These are phyloP conservation scores for Batillaria attramentaria DNA, from an alignment of 1,140 invertebrate genomes.

Conservation along the genomic window DNA sequence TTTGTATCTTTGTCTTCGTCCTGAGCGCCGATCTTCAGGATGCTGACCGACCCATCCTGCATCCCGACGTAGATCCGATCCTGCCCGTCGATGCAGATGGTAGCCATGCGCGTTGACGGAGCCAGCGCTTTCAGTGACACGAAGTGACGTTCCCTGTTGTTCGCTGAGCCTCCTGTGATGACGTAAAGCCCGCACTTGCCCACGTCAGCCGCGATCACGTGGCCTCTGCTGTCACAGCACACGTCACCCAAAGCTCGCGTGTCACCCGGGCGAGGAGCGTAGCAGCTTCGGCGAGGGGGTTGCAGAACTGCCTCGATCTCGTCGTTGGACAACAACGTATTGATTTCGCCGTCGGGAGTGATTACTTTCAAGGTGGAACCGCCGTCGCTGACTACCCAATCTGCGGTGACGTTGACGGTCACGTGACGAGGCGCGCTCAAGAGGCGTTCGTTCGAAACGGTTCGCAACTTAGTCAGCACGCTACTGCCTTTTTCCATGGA, in stretches of 20 bases:
- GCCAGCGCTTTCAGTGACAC: conserved; percentile 6
- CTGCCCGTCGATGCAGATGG: conserved; percentile 7
- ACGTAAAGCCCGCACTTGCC: conserved; percentile 24
- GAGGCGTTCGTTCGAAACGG: neutral
- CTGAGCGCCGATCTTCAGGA: neutral
- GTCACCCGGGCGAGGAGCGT: neutral
- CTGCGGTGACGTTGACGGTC: conserved; percentile 15
- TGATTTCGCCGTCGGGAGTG: conserved; percentile 18
- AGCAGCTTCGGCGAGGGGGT: neutral
- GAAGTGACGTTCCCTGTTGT: conserved; percentile 12
- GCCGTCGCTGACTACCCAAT: conserved; percentile 27
- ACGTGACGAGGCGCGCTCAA: neutral
- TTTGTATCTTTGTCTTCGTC: no score
- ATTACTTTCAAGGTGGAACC: neutral
- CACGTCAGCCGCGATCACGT: neutral
- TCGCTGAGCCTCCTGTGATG: neutral
- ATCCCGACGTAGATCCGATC: conserved; percentile 4
- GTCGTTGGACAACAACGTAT: conserved; percentile 20
- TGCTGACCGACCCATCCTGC: neutral
- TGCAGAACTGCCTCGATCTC: conserved; percentile 5
- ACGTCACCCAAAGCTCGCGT: conserved; percentile 1
- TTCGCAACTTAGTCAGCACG: neutral
- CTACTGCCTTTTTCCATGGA: neutral
- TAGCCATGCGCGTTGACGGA: neutral
- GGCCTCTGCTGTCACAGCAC: conserved; percentile 11